Conservation (phyloP, 2,113 vertebrate genomes). For the Trematomus loennbergii region DNA sequence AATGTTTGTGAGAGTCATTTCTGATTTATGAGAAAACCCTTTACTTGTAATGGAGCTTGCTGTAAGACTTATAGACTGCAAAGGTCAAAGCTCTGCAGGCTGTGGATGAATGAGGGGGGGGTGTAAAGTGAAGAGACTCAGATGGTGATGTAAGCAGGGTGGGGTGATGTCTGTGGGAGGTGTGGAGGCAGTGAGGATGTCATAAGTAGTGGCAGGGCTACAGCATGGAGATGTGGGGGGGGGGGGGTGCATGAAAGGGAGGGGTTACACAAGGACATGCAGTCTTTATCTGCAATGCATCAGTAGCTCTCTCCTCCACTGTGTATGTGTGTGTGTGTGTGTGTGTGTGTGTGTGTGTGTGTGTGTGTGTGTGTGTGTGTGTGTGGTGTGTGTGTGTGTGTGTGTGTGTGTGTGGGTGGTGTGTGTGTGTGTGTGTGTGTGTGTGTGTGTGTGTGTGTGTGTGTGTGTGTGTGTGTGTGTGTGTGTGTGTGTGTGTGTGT, state of each 20-base stretch:
- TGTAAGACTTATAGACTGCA: neutral
- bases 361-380: constrained; percentile 36
- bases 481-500: too few relatives aligned
- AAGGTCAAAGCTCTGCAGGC: constrained; percentile 23
- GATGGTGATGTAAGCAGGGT: constrained; percentile 35
- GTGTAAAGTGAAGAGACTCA: constrained; percentile 39
- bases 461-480: too few relatives aligned
- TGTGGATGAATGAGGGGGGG: constrained; percentile 37
- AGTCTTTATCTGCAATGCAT: constrained; percentile 91
- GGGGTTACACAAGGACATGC: constrained; percentile 79
- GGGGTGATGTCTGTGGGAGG: constrained; percentile 57
- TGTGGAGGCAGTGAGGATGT: constrained; percentile 70
- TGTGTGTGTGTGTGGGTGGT: constrained; percentile 38
- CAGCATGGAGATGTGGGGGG: constrained; percentile 24
- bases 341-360: constrained; percentile 36
- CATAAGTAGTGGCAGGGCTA: constrained; percentile 50
- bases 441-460: neutral
- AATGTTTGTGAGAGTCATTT: too few relatives aligned
- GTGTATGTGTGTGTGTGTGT: constrained; percentile 41
- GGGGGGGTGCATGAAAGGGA: constrained; percentile 64
- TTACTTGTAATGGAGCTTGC: neutral
- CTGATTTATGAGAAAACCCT: neutral
- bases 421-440: constrained; percentile 36
- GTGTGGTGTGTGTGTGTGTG: constrained; percentile 38
- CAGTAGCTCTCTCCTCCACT: constrained; percentile 76